Percentiles rank a stretch among this genome's conserved stretches.
These are phyloP conservation scores for Belonocnema kinseyi DNA, from an alignment of 1,140 invertebrate species.

Conservation along the genomic window DNA sequence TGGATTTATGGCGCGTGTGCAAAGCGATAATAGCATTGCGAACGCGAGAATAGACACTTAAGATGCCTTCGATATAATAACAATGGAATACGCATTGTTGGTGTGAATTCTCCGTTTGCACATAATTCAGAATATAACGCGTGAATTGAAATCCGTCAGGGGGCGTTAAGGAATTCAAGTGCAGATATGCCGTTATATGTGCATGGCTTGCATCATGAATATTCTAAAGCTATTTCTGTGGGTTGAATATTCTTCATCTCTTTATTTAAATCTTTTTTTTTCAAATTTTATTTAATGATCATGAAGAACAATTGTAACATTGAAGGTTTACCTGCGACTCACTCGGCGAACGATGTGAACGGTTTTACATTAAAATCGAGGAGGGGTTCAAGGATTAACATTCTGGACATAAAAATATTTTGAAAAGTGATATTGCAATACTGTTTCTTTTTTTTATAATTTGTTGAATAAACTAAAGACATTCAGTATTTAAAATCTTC, in stretches of 20 bases:
- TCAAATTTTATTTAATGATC: background rate
- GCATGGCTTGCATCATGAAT: slow-evolving; percentile 1
- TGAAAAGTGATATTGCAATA: no score
- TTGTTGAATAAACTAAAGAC: no score
- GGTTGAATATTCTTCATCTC: slow-evolving; percentile 10
- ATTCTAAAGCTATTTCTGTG: slow-evolving; percentile 12
- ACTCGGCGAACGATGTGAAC: slow-evolving; percentile 1
- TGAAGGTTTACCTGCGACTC: background rate
- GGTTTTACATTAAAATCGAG: background rate
- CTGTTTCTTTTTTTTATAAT: no score
- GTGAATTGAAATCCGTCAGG: slow-evolving; percentile 38
- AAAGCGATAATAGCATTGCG: slow-evolving; percentile 35
- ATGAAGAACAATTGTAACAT: slow-evolving; percentile 24
- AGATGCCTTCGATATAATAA: slow-evolving; percentile 36
- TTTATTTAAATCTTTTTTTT: slow-evolving; percentile 21
- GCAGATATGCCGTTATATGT: slow-evolving; percentile 40
- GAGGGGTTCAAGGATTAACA: no score
- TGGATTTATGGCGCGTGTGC: slow-evolving; percentile 37
- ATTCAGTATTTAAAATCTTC: no score
- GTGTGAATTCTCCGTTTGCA: slow-evolving; percentile 46
- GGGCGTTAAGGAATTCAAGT: slow-evolving; percentile 51
- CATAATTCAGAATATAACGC: slow-evolving; percentile 50
- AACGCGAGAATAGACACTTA: slow-evolving; percentile 47
- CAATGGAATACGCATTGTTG: slow-evolving; percentile 44
- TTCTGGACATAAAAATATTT: no score